These are phyloP conservation scores for Gandaritis pyraliata DNA, from an alignment of 2,888 invertebrate genomes.

Conservation along the genomic window DNA sequence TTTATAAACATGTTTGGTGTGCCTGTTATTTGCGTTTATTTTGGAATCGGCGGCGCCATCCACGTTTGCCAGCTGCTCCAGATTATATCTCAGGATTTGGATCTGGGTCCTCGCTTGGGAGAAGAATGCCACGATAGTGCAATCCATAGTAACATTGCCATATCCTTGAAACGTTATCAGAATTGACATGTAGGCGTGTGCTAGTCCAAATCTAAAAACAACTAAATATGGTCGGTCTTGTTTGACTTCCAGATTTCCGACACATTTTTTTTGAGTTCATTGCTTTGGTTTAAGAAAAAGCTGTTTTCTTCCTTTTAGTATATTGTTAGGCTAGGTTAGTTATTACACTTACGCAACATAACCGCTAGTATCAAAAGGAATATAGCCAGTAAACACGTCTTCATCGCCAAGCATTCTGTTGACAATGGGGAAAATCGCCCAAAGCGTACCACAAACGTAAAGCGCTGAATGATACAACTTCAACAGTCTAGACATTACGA, in stretches of 20 bases:
- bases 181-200: constrained; percentile 58
- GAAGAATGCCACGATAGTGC: constrained; percentile 68
- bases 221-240: too few relatives aligned
- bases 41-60: constrained; percentile 28
- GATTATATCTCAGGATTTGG: constrained; percentile 61
- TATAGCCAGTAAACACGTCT: constrained; percentile 63
- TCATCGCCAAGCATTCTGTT: constrained; percentile 57
- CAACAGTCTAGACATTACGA: constrained; percentile 58
- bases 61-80: constrained; percentile 57
- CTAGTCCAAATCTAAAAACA: constrained; percentile 61
- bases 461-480: constrained; percentile 54
- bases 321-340: too few relatives aligned
- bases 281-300: too few relatives aligned
- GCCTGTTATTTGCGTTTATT: constrained; percentile 33
- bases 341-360: constrained; percentile 55
- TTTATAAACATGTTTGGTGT: constrained; percentile 40
- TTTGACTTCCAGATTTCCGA: too few relatives aligned
- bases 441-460: constrained; percentile 52
- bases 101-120: constrained; percentile 67
- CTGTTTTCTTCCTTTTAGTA: too few relatives aligned
- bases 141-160: constrained; percentile 71
- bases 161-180: constrained; percentile 64
- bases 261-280: too few relatives aligned
- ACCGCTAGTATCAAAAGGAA: constrained; percentile 64
- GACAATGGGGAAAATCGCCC: constrained; percentile 61